Base-by-base conservation (phyloP, 2,113 vertebrate genomes). In the Paedocypris sp. region DNA sequence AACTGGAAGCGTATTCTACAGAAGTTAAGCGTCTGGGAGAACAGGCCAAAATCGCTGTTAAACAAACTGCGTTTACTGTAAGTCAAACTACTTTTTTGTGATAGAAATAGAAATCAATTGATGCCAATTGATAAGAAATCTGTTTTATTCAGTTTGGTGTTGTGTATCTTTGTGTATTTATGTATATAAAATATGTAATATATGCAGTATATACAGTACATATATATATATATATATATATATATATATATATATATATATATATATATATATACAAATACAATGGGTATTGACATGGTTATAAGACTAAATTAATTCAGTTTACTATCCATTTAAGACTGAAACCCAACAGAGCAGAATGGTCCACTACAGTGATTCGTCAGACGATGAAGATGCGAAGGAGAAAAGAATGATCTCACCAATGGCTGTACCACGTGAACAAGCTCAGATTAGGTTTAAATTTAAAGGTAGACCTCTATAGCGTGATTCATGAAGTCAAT, bases 1-100 rank as follows among this genome's bases (percentile, higher is more conserved):
- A 86, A 42, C 67, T 93, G 41, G 41, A 43, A 6, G 79, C 84
- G 6, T 93, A 89, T 1, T 66, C 50, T 3, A 58, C 75, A 0
- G 90, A 96, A 75, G 79, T 92, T 20, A 78, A 66, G 32, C 71
- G 81, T 3, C 74, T 93, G 52, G 77, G 74, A 0, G 82, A 91
- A 35, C 87, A 89, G 74, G 88, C 89, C 3, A 77, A 48, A 32
- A 66, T 3, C 2, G 87, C 87, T 0, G 79, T 77, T 0, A 63
- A 79, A 52, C 76, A 82, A 2, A 79, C 82, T 0, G 64, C 85
- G 1, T 68, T 83, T 16, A 83, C 78, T 6, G 87, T 92, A 64
- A 64, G 83, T 64, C 28, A n/a, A n/a, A n/a, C n/a, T n/a, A n/a
- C n/a, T n/a, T n/a, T n/a, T n/a, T n/a, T n/a, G n/a, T n/a, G n/a